Evolutionary conservation across 2,113 vertebrate genomes (phyloP).

Genomic region (Rana temporaria): DNA sequence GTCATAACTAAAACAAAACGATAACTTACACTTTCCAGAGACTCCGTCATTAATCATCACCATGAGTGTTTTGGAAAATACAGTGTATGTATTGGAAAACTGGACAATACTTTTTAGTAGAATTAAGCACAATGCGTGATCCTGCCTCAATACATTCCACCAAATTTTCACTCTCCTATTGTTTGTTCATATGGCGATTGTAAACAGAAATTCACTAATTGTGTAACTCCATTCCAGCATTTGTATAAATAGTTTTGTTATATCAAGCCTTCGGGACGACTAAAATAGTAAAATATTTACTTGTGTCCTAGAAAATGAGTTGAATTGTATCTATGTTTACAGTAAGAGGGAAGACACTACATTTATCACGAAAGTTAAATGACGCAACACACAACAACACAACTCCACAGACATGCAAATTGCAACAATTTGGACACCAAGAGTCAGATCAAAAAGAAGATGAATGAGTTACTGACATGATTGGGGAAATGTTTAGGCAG

Average conservation of each 20-base stretch:
- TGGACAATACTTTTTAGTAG: neutral
- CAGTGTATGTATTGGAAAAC: neutral
- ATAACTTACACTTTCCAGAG: neutral
- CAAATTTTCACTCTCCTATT: constrained; percentile 21
- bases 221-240: constrained; percentile 15
- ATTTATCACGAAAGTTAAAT: constrained; percentile 40
- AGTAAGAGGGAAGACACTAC: neutral
- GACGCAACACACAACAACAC: neutral
- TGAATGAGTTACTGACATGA: constrained; percentile 6
- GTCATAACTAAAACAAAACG: neutral
- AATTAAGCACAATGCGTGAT: neutral
- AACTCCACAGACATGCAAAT: neutral
- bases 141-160: neutral
- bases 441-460: neutral
- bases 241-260: constrained; percentile 50
- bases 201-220: constrained; percentile 37
- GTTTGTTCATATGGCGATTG: constrained; percentile 31
- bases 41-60: neutral
- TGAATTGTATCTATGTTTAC: constrained; percentile 23
- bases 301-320: constrained; percentile 30
- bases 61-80: neutral
- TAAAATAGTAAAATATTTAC: constrained; percentile 52
- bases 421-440: neutral
- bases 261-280: constrained; percentile 37
- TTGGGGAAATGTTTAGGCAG: neutral